Evolutionary conservation across 2,888 invertebrate genomes (phyloP).

Genomic region (Acrobeloides nanus): DNA sequence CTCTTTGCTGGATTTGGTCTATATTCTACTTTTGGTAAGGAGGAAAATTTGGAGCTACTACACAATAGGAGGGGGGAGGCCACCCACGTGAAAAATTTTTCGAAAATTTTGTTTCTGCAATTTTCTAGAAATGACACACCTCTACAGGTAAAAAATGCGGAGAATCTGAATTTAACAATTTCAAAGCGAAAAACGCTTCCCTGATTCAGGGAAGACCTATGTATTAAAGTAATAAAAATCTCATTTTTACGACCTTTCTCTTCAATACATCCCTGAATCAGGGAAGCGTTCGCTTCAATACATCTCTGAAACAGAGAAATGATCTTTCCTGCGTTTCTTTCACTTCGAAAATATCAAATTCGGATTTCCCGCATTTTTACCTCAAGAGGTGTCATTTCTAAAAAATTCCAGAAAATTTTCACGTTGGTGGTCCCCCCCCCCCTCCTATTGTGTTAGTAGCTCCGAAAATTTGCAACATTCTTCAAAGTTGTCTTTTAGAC

Average conservation of each 20-base stretch:
- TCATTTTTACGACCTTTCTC: too few relatives aligned
- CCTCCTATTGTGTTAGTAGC: neutral
- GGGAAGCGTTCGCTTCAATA: neutral
- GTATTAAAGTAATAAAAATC: too few relatives aligned
- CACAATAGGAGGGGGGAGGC: neutral
- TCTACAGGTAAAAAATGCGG: too few relatives aligned
- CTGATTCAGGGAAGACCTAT: too few relatives aligned
- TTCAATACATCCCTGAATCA: too few relatives aligned
- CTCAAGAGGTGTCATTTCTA: too few relatives aligned
- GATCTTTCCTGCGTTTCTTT: neutral
- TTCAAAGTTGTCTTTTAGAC: slow-evolving; percentile 31
- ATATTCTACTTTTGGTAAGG: slow-evolving; percentile 41
- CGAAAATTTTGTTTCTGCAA: neutral
- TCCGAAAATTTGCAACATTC: neutral
- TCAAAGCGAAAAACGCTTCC: too few relatives aligned
- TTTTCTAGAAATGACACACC: too few relatives aligned
- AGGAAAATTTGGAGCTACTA: neutral
- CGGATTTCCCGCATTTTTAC: too few relatives aligned
- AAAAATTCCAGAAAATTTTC: neutral
- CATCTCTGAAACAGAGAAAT: neutral
- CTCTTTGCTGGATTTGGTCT: slow-evolving; percentile 44
- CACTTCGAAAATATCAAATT: too few relatives aligned
- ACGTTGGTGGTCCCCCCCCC: too few relatives aligned
- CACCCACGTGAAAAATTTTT: neutral
- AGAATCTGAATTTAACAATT: too few relatives aligned